These are phyloP conservation scores for Indicator indicator DNA, from an alignment of 2,113 vertebrate species.

Conservation along the genomic window DNA sequence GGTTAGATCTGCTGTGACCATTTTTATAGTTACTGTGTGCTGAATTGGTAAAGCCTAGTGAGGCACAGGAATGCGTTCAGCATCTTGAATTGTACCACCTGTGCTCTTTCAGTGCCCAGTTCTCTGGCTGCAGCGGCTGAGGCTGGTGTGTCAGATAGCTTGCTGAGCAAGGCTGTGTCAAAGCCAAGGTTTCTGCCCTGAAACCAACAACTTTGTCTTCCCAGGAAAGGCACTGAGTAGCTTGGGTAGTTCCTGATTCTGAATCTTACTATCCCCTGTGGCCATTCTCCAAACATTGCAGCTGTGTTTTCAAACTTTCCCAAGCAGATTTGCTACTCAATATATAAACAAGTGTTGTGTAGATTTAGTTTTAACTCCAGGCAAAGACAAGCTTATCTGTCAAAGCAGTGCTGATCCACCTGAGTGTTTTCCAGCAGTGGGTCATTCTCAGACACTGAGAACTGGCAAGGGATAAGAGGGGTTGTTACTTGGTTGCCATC, in stretches of 20 bases:
- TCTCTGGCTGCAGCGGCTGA: fast-evolving
- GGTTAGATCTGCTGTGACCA: background rate
- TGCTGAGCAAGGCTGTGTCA: background rate
- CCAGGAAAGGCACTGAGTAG: background rate
- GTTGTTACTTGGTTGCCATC: background rate
- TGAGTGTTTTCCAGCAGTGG: background rate
- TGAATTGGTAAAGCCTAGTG: background rate
- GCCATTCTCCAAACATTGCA: background rate
- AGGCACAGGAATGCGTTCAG: background rate
- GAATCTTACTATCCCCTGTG: background rate
- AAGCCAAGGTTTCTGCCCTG: background rate
- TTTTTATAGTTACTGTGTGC: background rate
- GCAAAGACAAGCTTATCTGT: background rate
- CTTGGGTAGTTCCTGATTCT: background rate
- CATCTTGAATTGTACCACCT: background rate
- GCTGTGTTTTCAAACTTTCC: background rate
- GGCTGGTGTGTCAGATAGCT: background rate
- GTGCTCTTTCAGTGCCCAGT: background rate
- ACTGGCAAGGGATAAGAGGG: background rate
- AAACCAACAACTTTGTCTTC: background rate
- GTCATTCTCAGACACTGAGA: background rate
- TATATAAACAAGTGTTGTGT: background rate
- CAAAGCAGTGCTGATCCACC: background rate
- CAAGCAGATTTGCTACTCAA: background rate
- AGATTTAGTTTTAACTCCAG: background rate